Conservation (phyloP, 2,113 vertebrate species). For the Callipepla squamata region DNA sequence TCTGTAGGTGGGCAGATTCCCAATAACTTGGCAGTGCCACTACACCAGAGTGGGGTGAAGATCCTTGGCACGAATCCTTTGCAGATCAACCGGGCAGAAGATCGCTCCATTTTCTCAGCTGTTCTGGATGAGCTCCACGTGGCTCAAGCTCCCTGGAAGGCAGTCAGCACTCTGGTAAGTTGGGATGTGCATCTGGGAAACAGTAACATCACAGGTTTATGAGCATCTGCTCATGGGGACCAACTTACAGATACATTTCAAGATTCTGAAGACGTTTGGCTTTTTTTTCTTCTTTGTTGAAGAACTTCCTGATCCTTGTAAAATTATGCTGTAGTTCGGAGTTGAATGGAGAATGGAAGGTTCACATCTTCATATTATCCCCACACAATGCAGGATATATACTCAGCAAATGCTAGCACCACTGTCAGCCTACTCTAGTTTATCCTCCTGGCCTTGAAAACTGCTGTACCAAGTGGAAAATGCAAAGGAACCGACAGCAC, state of each 20-base stretch:
- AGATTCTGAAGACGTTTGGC: background rate
- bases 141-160: conserved; percentile 92
- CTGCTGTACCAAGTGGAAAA: background rate
- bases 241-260: background rate
- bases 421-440: background rate
- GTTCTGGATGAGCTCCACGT: conserved; percentile 89
- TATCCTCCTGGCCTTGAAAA: background rate
- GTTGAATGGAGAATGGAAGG: background rate
- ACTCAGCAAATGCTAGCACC: background rate
- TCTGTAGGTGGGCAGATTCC: conserved; percentile 96
- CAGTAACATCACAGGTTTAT: background rate
- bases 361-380: background rate
- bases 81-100: conserved; percentile 90
- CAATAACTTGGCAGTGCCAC: conserved; percentile 90
- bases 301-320: background rate
- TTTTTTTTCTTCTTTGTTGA: background rate
- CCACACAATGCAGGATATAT: background rate
- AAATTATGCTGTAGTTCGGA: background rate
- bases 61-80: conserved; percentile 90
- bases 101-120: conserved; percentile 89
- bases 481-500: background rate
- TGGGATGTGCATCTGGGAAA: background rate
- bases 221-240: background rate
- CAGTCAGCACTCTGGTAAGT: conserved; percentile 88
- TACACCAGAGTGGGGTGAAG: conserved; percentile 87